Evolutionary conservation across 2,113 vertebrate genomes (phyloP), one percentile per base, ranked within the genome.

Genomic region (Proteles cristata): DNA sequence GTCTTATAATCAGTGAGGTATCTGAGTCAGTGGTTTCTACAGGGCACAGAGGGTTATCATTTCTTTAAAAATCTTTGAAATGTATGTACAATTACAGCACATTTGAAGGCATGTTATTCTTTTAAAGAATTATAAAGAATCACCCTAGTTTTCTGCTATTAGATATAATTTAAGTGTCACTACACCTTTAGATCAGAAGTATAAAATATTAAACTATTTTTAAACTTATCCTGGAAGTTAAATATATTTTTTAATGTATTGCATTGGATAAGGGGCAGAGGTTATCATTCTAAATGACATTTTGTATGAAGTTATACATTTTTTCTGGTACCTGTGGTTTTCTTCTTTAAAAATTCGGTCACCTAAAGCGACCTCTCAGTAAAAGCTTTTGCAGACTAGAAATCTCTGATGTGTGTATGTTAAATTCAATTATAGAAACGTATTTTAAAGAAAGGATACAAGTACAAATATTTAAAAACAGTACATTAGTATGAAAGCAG

Each of bases 171-270:
- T 97, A 98, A 85, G 82, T 94, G 73, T 92, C 68, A 65, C 88
- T 97, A 96, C 12, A 23, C 43, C 33, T 53, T 86, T 97, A 28
- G 65, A 96, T 98, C 66, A 97, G 73, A 74, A 63, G 33, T 58
- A 96, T 63, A 98, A 97, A 97, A 97, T 97, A 98, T 98, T 95
- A 96, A 98, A 92, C 96, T 5, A 97, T 96, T 98, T 98, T 96
- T 48, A 93, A 97, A 94, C 96, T 85, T 76, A 79, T 97, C 97
- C 93, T 98, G 66, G 55, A 98, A 98, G 88, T 96, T 94, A 96
- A 98, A 96, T 79, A 97, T 68, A 21, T 97, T 97, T 48, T 86
- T 9, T 92, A 93, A 97, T 89, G 88, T 66, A 96, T 96, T 96
- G 87, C 96, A 23, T 97, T 94, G 77, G 73, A 83, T 94, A 77